phyloP scores from a whole-genome alignment of 2,797 vertebrate genomes.

The Morus bassanus region DNA sequence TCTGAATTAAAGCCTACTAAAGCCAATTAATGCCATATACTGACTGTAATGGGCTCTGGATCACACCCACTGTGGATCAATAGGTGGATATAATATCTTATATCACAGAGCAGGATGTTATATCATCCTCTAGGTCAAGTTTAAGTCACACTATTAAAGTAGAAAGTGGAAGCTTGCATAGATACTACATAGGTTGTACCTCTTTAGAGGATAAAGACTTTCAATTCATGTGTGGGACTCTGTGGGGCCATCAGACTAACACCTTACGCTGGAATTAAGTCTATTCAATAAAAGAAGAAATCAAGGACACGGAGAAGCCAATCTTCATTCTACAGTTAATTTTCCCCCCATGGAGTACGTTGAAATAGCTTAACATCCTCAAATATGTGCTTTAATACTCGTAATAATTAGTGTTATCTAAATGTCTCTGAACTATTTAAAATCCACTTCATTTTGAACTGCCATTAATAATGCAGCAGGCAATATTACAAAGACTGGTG shows the following conservation, averaged over 20 bases:
- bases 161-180: background rate
- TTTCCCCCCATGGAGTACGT: background rate
- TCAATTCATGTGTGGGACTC: background rate
- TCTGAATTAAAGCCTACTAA: background rate
- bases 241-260: background rate
- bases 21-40: background rate
- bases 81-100: background rate
- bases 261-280: background rate
- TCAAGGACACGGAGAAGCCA: background rate
- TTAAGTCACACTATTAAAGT: background rate
- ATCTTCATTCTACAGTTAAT: background rate
- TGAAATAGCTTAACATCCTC: background rate
- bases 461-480: conserved; percentile 55
- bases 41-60: background rate
- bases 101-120: background rate
- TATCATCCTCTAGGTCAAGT: background rate
- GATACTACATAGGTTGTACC: background rate
- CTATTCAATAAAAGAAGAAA: background rate
- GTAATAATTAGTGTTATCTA: conserved; percentile 25
- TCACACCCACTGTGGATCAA: background rate
- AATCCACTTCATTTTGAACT: conserved; percentile 41
- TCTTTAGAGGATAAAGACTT: background rate
- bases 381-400: conserved; percentile 9
- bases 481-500: background rate
- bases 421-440: conserved; percentile 24